phyloP scores from a whole-genome alignment of 2,113 vertebrate genomes.

The Odocoileus hemionus region DNA sequence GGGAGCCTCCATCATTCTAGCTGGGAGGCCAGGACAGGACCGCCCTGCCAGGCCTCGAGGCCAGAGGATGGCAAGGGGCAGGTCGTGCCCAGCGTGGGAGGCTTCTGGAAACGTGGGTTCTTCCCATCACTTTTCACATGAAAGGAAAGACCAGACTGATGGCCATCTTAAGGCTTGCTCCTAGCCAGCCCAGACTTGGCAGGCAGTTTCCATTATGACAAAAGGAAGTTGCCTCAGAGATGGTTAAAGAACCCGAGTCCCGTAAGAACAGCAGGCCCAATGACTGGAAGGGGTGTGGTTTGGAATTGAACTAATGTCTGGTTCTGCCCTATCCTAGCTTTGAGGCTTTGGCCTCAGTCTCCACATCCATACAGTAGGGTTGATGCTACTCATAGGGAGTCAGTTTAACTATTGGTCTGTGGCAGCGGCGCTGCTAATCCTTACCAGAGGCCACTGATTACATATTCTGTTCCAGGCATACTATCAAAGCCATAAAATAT shows the following conservation, averaged over 20 bases:
- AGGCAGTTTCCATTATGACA: neutral
- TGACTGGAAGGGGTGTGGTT: neutral
- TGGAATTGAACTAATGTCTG: neutral
- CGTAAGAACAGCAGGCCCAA: neutral
- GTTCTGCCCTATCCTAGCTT: neutral
- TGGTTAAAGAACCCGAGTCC: neutral
- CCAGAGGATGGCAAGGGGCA: neutral
- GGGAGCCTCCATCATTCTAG: fast-evolving
- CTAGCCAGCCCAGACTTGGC: neutral
- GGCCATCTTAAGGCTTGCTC: neutral
- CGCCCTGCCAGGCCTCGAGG: neutral
- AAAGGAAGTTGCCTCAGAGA: neutral
- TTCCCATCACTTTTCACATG: neutral
- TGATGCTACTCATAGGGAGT: neutral
- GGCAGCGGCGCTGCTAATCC: no score
- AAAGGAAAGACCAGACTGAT: neutral
- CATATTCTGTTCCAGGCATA: neutral
- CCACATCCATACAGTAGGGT: neutral
- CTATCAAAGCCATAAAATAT: neutral
- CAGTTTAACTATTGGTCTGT: neutral
- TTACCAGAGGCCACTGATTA: neutral
- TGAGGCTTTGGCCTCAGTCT: neutral
- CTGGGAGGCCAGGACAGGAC: neutral
- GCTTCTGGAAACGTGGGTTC: neutral
- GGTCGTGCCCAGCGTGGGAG: neutral